These are phyloP conservation scores for Perognathus longimembris DNA, from an alignment of 2,113 vertebrate species.

Conservation along the genomic window DNA sequence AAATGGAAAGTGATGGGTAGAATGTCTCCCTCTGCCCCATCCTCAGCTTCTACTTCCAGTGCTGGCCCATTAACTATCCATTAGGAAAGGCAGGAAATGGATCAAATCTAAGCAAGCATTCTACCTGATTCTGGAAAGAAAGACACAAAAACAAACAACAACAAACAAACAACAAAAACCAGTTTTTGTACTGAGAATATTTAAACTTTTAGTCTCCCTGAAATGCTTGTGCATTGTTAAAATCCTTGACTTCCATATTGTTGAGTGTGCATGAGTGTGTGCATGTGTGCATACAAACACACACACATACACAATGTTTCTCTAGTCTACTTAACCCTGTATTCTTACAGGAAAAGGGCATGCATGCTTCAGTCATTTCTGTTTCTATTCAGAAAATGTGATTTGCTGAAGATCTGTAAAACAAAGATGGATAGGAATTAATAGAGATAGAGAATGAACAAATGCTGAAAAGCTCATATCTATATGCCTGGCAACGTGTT, in stretches of 20 bases:
- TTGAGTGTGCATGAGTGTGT: neutral
- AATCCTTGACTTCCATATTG: neutral
- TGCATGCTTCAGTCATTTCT: neutral
- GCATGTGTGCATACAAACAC: too few relatives aligned
- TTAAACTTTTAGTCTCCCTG: constrained; percentile 19
- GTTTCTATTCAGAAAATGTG: neutral
- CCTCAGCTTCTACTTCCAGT: neutral
- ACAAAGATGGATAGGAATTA: neutral
- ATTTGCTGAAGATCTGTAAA: neutral
- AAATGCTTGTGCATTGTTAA: neutral
- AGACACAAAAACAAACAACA: neutral
- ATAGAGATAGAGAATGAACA: neutral
- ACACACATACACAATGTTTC: neutral
- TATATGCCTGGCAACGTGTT: neutral
- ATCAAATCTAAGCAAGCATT: neutral
- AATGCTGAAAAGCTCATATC: neutral
- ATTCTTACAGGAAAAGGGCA: neutral
- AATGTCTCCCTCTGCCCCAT: neutral
- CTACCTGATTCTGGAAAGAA: neutral
- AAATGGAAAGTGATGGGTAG: neutral
- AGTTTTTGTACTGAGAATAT: neutral
- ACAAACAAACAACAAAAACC: neutral
- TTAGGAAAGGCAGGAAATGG: constrained; percentile 62
- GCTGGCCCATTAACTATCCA: neutral
- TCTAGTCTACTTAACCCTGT: neutral